Evolutionary conservation across 2,888 invertebrate species (phyloP).

Genomic region (Itoplectis maculator): DNA sequence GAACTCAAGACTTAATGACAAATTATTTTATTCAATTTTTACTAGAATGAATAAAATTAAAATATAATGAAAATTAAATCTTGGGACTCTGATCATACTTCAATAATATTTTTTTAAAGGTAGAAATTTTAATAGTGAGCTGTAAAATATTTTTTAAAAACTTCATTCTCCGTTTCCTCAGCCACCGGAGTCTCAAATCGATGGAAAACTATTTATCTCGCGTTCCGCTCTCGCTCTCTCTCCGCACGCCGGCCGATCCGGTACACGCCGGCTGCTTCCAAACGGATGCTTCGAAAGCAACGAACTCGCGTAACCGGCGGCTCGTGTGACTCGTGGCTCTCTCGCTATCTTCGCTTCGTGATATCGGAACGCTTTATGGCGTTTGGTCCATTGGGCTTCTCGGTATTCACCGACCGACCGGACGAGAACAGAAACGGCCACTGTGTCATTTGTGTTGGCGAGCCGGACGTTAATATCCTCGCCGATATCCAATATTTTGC

Average conservation of each 20-base stretch:
- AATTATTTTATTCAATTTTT: background rate
- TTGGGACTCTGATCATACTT: background rate
- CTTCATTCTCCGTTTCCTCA: background rate
- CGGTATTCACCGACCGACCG: conserved; percentile 29
- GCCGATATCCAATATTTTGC: conserved; percentile 41
- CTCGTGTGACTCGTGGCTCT: conserved; percentile 19
- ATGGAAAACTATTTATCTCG: conserved; percentile 28
- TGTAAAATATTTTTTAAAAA: background rate
- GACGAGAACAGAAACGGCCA: conserved; percentile 50
- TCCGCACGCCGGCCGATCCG: conserved; percentile 7
- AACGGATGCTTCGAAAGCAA: conserved; percentile 43
- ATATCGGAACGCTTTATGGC: conserved; percentile 57
- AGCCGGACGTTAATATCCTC: conserved; percentile 47
- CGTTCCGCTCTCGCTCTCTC: conserved; percentile 4
- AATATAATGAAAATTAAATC: background rate
- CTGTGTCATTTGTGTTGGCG: conserved; percentile 41
- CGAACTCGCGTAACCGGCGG: conserved; percentile 39
- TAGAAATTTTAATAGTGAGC: background rate
- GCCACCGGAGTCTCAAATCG: background rate
- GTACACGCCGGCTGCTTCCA: conserved; percentile 25
- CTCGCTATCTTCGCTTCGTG: conserved; percentile 53
- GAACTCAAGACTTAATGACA: background rate
- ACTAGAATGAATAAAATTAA: background rate
- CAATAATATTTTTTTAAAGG: background rate
- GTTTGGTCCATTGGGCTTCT: conserved; percentile 38